Evolutionary conservation across 2,113 vertebrate species (phyloP).

Genomic region (Rynchops niger): DNA sequence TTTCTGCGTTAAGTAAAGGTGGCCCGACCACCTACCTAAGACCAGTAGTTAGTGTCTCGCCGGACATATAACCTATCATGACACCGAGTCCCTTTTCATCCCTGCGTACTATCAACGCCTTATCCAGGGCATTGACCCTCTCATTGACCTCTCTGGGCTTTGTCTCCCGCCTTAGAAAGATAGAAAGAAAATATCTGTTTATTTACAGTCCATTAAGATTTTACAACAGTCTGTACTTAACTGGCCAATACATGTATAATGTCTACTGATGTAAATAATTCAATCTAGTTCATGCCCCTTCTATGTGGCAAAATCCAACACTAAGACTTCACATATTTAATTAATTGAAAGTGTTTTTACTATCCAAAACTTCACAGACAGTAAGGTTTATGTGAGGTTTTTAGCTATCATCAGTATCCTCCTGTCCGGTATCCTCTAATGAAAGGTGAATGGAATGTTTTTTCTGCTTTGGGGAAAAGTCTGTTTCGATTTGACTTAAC

Average conservation of each 20-base stretch:
- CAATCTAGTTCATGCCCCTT: not conserved
- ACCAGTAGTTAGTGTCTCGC: accelerated
- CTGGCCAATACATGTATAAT: not conserved
- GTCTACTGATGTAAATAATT: not conserved
- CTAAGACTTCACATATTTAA: not conserved
- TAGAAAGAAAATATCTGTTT: not conserved
- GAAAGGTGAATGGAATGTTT: not conserved
- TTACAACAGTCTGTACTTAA: not conserved
- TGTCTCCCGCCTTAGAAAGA: not conserved
- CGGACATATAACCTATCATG: accelerated
- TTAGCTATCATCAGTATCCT: not conserved
- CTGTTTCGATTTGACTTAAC: not conserved
- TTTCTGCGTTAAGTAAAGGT: not conserved
- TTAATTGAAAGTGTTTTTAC: not conserved
- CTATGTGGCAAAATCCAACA: not conserved
- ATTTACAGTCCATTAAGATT: not conserved
- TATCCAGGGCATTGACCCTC: not conserved
- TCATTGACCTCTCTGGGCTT: not conserved
- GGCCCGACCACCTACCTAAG: not conserved
- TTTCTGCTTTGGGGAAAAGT: not conserved
- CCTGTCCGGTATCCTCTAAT: not conserved
- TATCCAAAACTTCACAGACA: not conserved
- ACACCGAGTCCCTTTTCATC: not conserved
- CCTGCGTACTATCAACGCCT: not conserved
- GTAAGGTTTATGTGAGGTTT: not conserved